Evolutionary conservation across 2,888 invertebrate species (phyloP).

Genomic region (Drosophila emarginata): DNA sequence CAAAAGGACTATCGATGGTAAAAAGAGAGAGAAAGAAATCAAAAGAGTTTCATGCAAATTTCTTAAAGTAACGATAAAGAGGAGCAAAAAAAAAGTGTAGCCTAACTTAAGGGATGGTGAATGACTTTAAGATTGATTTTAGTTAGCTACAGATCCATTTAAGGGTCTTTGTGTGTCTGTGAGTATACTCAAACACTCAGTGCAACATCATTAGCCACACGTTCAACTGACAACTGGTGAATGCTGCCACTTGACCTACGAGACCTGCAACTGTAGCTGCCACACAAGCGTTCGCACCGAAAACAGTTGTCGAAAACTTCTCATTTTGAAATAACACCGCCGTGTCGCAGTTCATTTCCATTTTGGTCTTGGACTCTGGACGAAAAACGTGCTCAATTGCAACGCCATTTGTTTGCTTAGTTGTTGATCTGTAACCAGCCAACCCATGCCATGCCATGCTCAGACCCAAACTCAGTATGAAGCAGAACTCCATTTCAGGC

Average conservation of each 20-base stretch:
- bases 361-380: conserved; percentile 49
- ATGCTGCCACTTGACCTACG: conserved; percentile 45
- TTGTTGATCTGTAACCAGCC: conserved; percentile 53
- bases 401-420: conserved; percentile 78
- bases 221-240: conserved; percentile 49
- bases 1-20: not conserved
- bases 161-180: not conserved
- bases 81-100: not conserved
- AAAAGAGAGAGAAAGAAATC: not conserved
- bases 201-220: conserved; percentile 67
- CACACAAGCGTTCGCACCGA: too few species aligned
- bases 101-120: not conserved
- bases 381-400: conserved; percentile 79
- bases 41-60: not conserved
- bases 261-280: conserved; percentile 20
- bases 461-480: conserved; percentile 13
- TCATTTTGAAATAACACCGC: conserved; percentile 29
- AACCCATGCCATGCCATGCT: conserved; percentile 33
- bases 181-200: conserved; percentile 50
- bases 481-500: not conserved
- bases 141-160: not conserved
- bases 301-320: not conserved
- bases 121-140: conserved; percentile 4
- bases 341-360: conserved; percentile 75
- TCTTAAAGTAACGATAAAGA: not conserved